Base-by-base conservation (phyloP, 92 coral and sea anemone genomes). In the Zoanthus gigantus region DNA sequence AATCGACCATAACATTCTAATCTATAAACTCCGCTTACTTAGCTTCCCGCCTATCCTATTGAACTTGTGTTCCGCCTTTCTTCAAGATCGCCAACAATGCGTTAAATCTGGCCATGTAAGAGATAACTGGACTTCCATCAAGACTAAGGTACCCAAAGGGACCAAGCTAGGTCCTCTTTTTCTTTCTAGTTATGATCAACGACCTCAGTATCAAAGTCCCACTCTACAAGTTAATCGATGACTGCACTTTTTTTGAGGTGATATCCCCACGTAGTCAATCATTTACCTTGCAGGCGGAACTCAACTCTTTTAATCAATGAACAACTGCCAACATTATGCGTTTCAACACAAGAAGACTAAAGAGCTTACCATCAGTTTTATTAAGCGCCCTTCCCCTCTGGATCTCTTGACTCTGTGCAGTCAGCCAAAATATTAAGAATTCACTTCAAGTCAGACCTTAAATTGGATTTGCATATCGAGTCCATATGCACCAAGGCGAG, bases 11-110 rank as follows among this genome's bases (percentile, higher is more conserved):
- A 53, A 53, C 58, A 53, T 13, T 9, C 32, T 71, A 17, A 67
- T 8, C 16, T 68, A n/a, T 8, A 69, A 63, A 69, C 66, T 42
- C 93, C 84, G 11, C 87, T 75, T 72, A 53, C 82, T 45, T 53
- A 13, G 58, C 15, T 0, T 77, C n/a, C 92, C 83, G 17, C 84
- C 85, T 75, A 72, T 88, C 66, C 92, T 83, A 7, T 74, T 91
- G 48, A 91, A 91, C 45, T 83, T 87, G 92, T 91, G 89, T 68
- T 77, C 88, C 17, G 66, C 78, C 58, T 89, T 91, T 58, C 92
- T 91, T 53, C 58, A 67, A 54, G 57, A 89, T 66, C 92, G 92
- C 42, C 72, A 88, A 31, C 92, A 88, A 47, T 87, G 88, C 9
- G 94, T 91, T 50, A 75, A 85, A 60, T 67, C 81, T 32, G 83